Evolutionary conservation across 2,888 invertebrate species (phyloP).

Genomic region (Synanthedon tipuliformis): DNA sequence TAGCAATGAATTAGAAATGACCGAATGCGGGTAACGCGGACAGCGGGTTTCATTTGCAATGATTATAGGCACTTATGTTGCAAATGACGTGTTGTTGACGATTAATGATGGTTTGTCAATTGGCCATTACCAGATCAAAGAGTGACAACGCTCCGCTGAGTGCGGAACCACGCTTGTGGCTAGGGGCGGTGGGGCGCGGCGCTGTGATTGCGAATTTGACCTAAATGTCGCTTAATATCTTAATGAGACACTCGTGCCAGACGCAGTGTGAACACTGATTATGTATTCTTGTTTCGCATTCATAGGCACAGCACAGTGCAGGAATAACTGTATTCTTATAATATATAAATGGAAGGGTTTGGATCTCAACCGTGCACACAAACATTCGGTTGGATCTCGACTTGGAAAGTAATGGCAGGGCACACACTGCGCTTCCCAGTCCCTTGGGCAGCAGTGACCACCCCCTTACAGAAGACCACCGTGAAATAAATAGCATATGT

Average conservation of each 20-base stretch:
- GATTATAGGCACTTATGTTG: constrained; percentile 2
- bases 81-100: constrained; percentile 1
- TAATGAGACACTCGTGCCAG: constrained; percentile 16
- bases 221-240: constrained; percentile 19
- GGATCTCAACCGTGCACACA: no score
- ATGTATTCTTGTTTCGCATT: background rate
- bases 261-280: background rate
- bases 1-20: background rate
- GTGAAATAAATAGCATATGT: no score
- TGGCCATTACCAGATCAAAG: constrained; percentile 20
- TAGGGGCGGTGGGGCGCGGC: background rate
- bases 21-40: constrained; percentile 1
- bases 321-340: no score
- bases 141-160: constrained; percentile 7
- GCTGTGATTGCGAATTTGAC: constrained; percentile 24
- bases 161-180: constrained; percentile 26
- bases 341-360: no score
- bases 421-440: no score
- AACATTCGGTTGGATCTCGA: no score
- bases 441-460: no score
- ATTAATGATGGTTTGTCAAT: constrained; percentile 22
- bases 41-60: background rate
- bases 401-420: no score
- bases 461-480: no score
- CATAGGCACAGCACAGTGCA: no score